These are phyloP conservation scores for Sebastes nivosus DNA, from an alignment of 2,797 vertebrate species.

Conservation along the genomic window DNA sequence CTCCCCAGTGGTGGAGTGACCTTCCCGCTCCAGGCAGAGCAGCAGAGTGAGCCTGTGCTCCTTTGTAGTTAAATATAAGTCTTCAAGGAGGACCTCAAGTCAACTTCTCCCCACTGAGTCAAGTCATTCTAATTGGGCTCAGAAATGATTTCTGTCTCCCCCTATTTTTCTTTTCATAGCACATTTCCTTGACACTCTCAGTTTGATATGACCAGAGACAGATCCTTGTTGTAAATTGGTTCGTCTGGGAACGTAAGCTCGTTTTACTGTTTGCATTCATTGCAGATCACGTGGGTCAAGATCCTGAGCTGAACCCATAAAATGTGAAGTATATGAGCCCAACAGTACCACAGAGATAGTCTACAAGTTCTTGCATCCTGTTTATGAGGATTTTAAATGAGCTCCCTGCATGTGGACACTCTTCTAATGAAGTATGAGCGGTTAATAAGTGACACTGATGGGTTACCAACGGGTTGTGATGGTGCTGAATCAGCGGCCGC, in stretches of 20 bases:
- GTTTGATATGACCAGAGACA: background rate
- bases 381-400: conserved; percentile 22
- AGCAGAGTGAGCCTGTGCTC: background rate
- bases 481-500: conserved; percentile 65
- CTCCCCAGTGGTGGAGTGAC: conserved; percentile 15
- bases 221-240: background rate
- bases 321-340: background rate
- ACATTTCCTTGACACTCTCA: background rate
- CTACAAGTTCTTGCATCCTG: background rate
- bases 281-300: background rate
- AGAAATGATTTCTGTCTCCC: background rate
- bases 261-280: conserved; percentile 2
- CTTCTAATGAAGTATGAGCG: background rate
- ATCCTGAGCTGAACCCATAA: background rate
- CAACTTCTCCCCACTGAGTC: background rate
- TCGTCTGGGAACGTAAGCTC: background rate
- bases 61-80: conserved; percentile 17
- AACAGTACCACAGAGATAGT: background rate
- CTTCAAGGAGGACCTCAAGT: background rate
- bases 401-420: background rate
- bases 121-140: conserved; percentile 2
- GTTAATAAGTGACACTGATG: conserved; percentile 65
- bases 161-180: background rate
- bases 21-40: conserved; percentile 11
- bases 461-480: background rate